Evolutionary conservation across 2,888 invertebrate genomes (phyloP), one percentile per base, ranked within the genome.

Genomic region (Luperina testacea): DNA sequence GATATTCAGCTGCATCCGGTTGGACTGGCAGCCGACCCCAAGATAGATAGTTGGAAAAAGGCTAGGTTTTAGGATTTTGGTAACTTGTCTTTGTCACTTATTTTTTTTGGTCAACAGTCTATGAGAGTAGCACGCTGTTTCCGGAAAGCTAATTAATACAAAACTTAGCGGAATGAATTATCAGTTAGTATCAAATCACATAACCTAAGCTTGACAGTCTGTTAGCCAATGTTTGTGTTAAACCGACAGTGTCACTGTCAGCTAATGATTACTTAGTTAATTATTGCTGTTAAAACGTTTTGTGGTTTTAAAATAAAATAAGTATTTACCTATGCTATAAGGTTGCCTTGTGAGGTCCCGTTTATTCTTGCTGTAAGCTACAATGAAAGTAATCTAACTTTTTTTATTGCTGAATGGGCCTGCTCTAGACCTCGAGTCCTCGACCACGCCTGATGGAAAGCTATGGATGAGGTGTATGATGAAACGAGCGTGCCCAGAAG

Each of bases 101-200:
- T 51, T 68, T 74, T 70, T 71, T 70, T 32, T 59, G 32, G 32
- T 59, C 24, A 24, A 32, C 70, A 24, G 45, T 59, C 24, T 17
- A 59, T 24, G 13, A 69, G 4, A 48, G 1, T 51, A 8, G 15
- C 2, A 24, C 8, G 5, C 15, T 38, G 48, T 72, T 63, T 27
- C 42, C 20, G 7, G 3, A 72, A 72, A 65, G 8, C 45, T 63
- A 20, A 20, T 27, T 32, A 63, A 8, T 63, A 24, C 1, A 51
- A 51, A 69, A 51, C 13, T 51, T 42, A n/a, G 27, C 3, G 1
- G 68, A 27, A 45, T 27, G 1, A 27, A 20, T 27, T 3, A 48
- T 51, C 20, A 69, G n/a, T n/a, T n/a, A n/a, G n/a, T 27, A 48
- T 68, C 27, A 48, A 20, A 48, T 9, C 27, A 27, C 20, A 27